A percentile compares a stretch with the other conserved stretches of the same genome.
Conservation (phyloP, 2,888 invertebrate genomes). For the Copidosoma aretas region DNA sequence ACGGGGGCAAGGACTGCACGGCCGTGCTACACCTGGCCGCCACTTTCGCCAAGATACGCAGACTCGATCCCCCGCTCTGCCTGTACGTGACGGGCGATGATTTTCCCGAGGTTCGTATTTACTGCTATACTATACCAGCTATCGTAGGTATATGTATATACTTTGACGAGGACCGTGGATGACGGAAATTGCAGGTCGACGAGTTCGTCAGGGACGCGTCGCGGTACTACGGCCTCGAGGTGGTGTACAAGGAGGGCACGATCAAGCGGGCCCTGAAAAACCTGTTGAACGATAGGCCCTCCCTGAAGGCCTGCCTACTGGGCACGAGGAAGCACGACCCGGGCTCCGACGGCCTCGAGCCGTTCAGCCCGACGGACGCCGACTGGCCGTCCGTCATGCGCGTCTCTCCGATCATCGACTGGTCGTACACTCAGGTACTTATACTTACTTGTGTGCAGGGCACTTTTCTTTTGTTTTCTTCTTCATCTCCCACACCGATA, state of each 20-base stretch:
- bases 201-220: slow-evolving; percentile 78
- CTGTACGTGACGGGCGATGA: slow-evolving; percentile 84
- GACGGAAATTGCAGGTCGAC: slow-evolving; percentile 66
- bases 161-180: too few relatives aligned
- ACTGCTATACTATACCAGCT: too few relatives aligned
- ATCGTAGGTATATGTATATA: too few relatives aligned
- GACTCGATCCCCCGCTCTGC: slow-evolving; percentile 68
- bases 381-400: slow-evolving; percentile 91
- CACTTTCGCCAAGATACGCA: slow-evolving; percentile 62
- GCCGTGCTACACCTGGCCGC: slow-evolving; percentile 79
- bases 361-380: slow-evolving; percentile 83
- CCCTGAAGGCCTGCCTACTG: slow-evolving; percentile 86
- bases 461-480: slow-evolving; percentile 6
- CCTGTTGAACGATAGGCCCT: slow-evolving; percentile 69
- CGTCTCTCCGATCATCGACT: slow-evolving; percentile 88
- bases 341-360: slow-evolving; percentile 71
- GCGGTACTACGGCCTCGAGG: slow-evolving; percentile 75
- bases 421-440: slow-evolving; percentile 81
- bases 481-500: too few relatives aligned
- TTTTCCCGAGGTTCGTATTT: slow-evolving; percentile 72
- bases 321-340: slow-evolving; percentile 92
- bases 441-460: background rate
- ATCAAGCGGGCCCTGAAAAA: slow-evolving; percentile 75
- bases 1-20: slow-evolving; percentile 99
- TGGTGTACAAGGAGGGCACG: slow-evolving; percentile 72